Evolutionary conservation across 2,888 invertebrate genomes (phyloP).

Genomic region (Byasa hedistus): DNA sequence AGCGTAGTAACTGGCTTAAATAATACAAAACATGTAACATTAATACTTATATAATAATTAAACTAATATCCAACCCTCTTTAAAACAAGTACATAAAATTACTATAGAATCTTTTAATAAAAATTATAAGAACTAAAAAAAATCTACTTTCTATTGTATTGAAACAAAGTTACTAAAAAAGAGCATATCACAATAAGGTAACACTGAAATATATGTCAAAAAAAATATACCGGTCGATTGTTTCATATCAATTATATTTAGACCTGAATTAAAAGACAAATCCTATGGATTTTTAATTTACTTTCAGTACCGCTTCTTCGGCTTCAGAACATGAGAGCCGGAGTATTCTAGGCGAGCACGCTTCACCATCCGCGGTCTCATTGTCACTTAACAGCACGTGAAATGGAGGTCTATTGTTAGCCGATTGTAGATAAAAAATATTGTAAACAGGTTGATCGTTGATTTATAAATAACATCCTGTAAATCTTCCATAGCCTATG

Average conservation of each 20-base stretch:
- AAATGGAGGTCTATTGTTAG: no score
- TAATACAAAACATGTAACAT: not conserved
- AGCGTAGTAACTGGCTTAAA: not conserved
- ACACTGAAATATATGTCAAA: not conserved
- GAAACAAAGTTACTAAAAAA: constrained; percentile 4
- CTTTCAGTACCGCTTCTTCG: no score
- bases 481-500: not conserved
- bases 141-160: not conserved
- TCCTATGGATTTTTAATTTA: no score
- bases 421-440: no score
- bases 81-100: not conserved
- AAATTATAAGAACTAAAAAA: not conserved
- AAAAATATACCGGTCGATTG: not conserved
- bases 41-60: not conserved
- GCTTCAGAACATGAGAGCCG: no score
- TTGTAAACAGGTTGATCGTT: no score
- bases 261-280: not conserved
- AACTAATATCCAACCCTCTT: not conserved
- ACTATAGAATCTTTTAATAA: not conserved
- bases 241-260: not conserved
- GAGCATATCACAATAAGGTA: not conserved
- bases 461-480: not conserved
- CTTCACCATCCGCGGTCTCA: no score
- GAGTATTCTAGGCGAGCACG: no score
- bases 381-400: no score